A percentile compares a stretch with the other conserved stretches of the same genome.
Evolutionary conservation across 2,797 vertebrate species (phyloP).

Genomic region (Crocidura indochinensis): DNA sequence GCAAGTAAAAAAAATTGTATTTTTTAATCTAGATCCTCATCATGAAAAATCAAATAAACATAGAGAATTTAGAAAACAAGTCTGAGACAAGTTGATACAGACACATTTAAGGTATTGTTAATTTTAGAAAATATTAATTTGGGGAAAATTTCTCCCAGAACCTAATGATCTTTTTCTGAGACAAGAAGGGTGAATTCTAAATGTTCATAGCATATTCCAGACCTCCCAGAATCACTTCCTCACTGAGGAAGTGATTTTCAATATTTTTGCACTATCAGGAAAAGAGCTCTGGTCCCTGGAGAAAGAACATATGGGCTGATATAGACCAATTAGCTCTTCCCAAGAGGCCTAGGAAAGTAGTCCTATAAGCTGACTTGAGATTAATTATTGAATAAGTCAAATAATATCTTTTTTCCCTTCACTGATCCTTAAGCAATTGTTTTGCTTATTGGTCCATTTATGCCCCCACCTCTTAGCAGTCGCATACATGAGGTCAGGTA

Average conservation of each 20-base stretch:
- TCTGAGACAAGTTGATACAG: not conserved
- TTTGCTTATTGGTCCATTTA: not conserved
- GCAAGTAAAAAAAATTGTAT: not conserved
- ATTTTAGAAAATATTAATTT: not conserved
- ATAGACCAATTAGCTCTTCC: too few relatives aligned
- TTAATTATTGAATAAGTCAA: too few relatives aligned
- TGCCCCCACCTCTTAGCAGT: not conserved
- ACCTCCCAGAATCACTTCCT: not conserved
- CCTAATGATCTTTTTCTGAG: not conserved
- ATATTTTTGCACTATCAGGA: not conserved
- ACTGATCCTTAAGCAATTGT: not conserved
- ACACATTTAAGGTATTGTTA: not conserved
- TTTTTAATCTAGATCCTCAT: not conserved
- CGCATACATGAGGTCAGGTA: not conserved
- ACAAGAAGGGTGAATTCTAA: not conserved
- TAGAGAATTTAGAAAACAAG: not conserved
- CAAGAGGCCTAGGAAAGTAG: not conserved
- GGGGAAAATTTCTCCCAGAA: not conserved
- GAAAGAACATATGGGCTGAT: fast-evolving
- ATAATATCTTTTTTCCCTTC: too few relatives aligned
- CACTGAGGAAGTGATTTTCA: not conserved
- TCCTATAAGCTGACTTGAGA: not conserved
- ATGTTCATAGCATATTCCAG: too few relatives aligned
- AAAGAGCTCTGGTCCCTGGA: not conserved
- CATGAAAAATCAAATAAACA: not conserved